Conservation (phyloP, 92 coral and sea anemone genomes). For the Palythoa grandis region DNA sequence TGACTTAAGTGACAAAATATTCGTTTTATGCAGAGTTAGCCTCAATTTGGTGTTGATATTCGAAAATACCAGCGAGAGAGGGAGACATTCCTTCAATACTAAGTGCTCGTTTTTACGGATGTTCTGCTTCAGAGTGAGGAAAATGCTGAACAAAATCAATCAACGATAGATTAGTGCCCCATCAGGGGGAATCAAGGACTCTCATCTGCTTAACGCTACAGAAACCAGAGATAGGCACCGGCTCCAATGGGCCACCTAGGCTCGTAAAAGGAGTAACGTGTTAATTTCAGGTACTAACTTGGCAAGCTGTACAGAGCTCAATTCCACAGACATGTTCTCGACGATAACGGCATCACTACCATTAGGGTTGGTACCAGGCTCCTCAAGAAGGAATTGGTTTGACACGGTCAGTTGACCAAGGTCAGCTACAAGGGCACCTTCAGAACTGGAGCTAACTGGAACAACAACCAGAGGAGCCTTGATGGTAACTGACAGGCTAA, state of each 20-base stretch:
- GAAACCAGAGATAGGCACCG: neutral
- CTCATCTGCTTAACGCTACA: neutral
- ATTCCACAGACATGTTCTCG: slow-evolving; percentile 88
- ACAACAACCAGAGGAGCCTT: slow-evolving; percentile 90
- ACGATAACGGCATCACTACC: slow-evolving; percentile 87
- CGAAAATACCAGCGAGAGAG: too few species aligned
- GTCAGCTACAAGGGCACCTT: slow-evolving; percentile 83
- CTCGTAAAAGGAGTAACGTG: neutral
- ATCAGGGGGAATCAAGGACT: neutral
- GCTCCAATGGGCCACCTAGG: neutral
- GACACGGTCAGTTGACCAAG: slow-evolving; percentile 86
- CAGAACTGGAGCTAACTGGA: slow-evolving; percentile 85
- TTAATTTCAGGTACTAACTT: slow-evolving; percentile 57
- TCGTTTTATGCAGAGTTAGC: too few species aligned
- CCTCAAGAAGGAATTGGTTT: slow-evolving; percentile 74
- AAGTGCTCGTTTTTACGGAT: too few species aligned
- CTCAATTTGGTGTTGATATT: too few species aligned
- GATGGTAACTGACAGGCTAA: slow-evolving; percentile 85
- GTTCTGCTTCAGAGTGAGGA: too few species aligned
- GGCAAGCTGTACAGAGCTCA: slow-evolving; percentile 70
- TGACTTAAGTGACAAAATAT: too few species aligned
- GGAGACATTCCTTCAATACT: too few species aligned
- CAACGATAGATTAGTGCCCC: too few species aligned
- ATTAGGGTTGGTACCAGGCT: slow-evolving; percentile 62
- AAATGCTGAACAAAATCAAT: too few species aligned